A percentile compares a stretch with the other conserved stretches of the same genome.
Evolutionary conservation across 2,888 invertebrate genomes (phyloP).

Genomic region (Steromphala cineraria): DNA sequence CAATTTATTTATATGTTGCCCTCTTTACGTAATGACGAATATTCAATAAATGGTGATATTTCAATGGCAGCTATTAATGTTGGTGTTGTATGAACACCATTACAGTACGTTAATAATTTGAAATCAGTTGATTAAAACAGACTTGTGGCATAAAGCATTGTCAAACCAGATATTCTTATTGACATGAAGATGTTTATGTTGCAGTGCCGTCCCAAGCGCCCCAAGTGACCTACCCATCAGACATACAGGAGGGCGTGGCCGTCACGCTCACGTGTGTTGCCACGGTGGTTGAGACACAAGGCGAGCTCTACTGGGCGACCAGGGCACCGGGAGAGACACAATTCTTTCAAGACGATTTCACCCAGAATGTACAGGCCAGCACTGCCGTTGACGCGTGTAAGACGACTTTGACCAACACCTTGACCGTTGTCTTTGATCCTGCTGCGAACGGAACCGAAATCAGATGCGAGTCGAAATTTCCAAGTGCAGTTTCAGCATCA

Average conservation of each 20-base stretch:
- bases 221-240: neutral
- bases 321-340: neutral
- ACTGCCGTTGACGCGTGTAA: neutral
- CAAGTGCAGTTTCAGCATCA: neutral
- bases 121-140: too few species aligned
- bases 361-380: neutral
- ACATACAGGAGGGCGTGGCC: neutral
- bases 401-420: neutral
- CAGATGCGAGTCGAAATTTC: neutral
- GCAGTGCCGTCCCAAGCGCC: neutral
- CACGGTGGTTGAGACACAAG: neutral
- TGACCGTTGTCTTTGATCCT: neutral
- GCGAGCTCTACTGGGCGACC: constrained; percentile 1
- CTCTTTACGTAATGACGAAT: too few species aligned
- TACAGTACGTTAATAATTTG: too few species aligned
- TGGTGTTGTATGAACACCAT: too few species aligned
- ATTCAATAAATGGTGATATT: too few species aligned
- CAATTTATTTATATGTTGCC: too few species aligned
- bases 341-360: neutral
- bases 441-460: neutral
- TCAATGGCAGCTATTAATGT: too few species aligned
- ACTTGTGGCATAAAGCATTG: too few species aligned
- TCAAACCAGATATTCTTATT: neutral
- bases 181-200: neutral
- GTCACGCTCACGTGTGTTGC: neutral